These are phyloP conservation scores for Hypsibius dujardini DNA, from an alignment of 1,140 invertebrate genomes.

Conservation along the genomic window DNA sequence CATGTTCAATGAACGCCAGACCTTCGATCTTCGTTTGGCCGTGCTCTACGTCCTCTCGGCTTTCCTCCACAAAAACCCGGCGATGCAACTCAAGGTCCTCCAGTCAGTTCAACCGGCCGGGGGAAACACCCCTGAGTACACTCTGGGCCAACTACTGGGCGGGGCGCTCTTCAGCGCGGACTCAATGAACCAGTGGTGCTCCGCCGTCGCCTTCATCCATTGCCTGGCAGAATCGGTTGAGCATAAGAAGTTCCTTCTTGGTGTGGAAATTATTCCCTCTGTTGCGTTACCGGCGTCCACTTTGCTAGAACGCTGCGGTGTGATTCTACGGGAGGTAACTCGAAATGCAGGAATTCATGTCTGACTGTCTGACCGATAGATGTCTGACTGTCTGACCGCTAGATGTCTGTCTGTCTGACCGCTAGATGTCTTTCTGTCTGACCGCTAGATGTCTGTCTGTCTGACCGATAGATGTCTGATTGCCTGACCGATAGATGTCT, in stretches of 20 bases:
- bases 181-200: slow-evolving; percentile 90
- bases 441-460: too few relatives aligned
- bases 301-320: slow-evolving; percentile 65
- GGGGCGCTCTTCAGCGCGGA: slow-evolving; percentile 77
- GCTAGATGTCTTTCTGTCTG: too few relatives aligned
- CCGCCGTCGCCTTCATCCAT: slow-evolving; percentile 72
- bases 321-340: slow-evolving; percentile 52
- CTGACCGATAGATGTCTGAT: too few relatives aligned
- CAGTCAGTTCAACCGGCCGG: slow-evolving; percentile 18
- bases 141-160: slow-evolving; percentile 68
- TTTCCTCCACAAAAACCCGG: slow-evolving; percentile 79
- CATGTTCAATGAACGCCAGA: slow-evolving; percentile 97
- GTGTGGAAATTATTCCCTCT: slow-evolving; percentile 72
- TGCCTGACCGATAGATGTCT: too few relatives aligned
- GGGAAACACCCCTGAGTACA: slow-evolving; percentile 24
- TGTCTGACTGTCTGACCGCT: too few relatives aligned
- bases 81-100: slow-evolving; percentile 57
- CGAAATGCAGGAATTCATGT: too few relatives aligned
- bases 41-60: slow-evolving; percentile 94
- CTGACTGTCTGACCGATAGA: too few relatives aligned
- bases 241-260: slow-evolving; percentile 77
- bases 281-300: slow-evolving; percentile 64
- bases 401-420: too few relatives aligned
- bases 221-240: slow-evolving; percentile 66
- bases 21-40: slow-evolving; percentile 70